Evolutionary conservation across 2,797 vertebrate genomes (phyloP), one percentile per base, ranked within the genome.

Genomic region (Brachyrhaphis roseni): DNA sequence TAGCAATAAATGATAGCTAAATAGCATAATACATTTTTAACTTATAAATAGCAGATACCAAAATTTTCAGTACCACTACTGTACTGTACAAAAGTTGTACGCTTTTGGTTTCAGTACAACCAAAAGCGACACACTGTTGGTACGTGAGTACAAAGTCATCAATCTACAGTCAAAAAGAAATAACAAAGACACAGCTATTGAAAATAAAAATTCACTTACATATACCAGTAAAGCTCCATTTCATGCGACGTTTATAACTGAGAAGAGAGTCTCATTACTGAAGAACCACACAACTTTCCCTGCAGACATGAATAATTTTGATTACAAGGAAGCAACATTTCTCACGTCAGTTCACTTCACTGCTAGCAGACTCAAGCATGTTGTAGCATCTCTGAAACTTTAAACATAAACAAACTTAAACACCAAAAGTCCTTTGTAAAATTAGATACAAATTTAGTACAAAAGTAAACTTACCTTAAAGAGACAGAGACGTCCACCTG

Each of bases 161-260:
- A 36, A 4, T 43, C 5, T 26, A 70, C 11, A 71, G 11, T n/a
- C 1, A 71, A 43, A 23, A 41, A 43, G 0, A 45, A n/a, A 45
- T 15, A 12, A 20, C 34, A 68, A 28, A 16, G 4, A 45, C 8
- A 36, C 18, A 66, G 10, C 8, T 20, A 31, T 23, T 13, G 28
- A 26, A 73, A 34, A 62, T 5, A 26, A 51, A 45, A 6, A 13
- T 41, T 20, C 84, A 97, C 96, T 96, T 91, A 97, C 96, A 97
- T 96, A 91, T 97, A 97, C 96, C 96, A 97, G 92, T 96, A 96
- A 85, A 96, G 92, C 92, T 97, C 96, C 96, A 97, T 96, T 64
- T 89, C 57, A 51, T 86, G 80, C 81, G 81, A 79, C 75, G 75
- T 83, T 46, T 79, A 77, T 90, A 86, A 94, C 82, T 86, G 76